Conservation (phyloP, 2,888 invertebrate species). For the Mythimna pallens region DNA sequence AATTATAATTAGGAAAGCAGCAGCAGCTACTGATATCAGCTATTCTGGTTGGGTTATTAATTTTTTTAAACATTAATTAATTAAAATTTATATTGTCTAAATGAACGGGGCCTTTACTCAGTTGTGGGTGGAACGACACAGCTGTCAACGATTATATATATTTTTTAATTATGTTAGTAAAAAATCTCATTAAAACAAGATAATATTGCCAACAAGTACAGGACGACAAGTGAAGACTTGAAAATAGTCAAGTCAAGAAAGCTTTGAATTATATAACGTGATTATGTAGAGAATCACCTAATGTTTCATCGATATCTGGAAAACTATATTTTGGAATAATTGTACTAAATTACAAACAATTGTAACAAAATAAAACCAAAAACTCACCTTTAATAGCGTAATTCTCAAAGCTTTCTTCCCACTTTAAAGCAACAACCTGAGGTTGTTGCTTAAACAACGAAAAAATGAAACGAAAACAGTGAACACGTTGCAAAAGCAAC, state of each 20-base stretch:
- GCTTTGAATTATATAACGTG: not conserved
- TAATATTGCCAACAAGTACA: not conserved
- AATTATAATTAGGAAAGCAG: not conserved
- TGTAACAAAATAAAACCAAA: conserved; percentile 20
- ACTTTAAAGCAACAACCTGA: conserved; percentile 88
- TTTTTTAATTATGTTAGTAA: not conserved
- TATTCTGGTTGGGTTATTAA: not conserved
- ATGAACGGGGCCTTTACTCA: not conserved
- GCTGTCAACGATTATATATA: not conserved
- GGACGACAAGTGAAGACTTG: not conserved
- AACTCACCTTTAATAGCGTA: conserved; percentile 90
- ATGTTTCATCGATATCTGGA: not conserved
- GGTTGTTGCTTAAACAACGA: conserved; percentile 87
- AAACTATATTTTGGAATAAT: not conserved
- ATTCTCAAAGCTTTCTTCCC: conserved; percentile 91
- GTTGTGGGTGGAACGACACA: not conserved
- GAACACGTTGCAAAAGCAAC: conserved; percentile 70
- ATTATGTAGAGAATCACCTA: not conserved
- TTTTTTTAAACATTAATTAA: not conserved
- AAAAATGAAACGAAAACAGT: conserved; percentile 58
- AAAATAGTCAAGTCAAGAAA: too few relatives aligned
- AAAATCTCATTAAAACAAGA: not conserved
- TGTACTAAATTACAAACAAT: not conserved
- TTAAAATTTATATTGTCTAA: not conserved
- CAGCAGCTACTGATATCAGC: not conserved